Evolutionary conservation across 2,888 invertebrate species (phyloP).

Genomic region (Mythimna impura): DNA sequence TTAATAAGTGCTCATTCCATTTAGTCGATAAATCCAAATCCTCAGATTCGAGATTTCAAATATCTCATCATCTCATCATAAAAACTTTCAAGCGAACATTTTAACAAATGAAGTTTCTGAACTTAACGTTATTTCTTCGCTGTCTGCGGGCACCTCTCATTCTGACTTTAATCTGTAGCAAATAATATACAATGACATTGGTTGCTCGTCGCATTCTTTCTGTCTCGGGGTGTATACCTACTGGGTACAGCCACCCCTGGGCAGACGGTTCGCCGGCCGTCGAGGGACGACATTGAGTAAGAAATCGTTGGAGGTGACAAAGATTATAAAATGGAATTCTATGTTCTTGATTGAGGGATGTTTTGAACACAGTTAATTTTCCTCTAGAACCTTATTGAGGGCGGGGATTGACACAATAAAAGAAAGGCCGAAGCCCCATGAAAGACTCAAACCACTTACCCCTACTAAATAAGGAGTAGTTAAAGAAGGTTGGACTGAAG

Average conservation of each 20-base stretch:
- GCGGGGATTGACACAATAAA: too few species aligned
- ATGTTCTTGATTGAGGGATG: not conserved
- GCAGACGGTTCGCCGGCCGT: slow-evolving; percentile 73
- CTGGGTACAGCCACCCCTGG: slow-evolving; percentile 73
- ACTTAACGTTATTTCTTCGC: slow-evolving; percentile 35
- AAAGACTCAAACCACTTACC: too few species aligned
- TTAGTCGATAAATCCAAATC: slow-evolving; percentile 11
- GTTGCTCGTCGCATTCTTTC: slow-evolving; percentile 76
- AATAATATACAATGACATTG: slow-evolving; percentile 70
- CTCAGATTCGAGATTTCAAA: slow-evolving; percentile 16
- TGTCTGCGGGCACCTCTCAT: slow-evolving; percentile 42
- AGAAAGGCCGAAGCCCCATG: too few species aligned
- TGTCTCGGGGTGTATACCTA: slow-evolving; percentile 65
- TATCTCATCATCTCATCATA: slow-evolving; percentile 9
- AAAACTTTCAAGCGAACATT: slow-evolving; percentile 28
- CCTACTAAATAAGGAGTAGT: too few species aligned
- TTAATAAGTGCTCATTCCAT: not conserved
- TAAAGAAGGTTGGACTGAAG: too few species aligned
- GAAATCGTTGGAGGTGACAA: slow-evolving; percentile 44
- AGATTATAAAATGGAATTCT: not conserved
- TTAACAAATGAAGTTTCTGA: slow-evolving; percentile 45
- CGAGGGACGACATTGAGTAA: slow-evolving; percentile 40
- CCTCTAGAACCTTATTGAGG: not conserved
- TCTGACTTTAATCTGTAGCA: slow-evolving; percentile 61
- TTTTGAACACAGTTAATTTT: not conserved